phyloP scores from a whole-genome alignment of 2,888 invertebrate species.

The Drosophila anceps region DNA sequence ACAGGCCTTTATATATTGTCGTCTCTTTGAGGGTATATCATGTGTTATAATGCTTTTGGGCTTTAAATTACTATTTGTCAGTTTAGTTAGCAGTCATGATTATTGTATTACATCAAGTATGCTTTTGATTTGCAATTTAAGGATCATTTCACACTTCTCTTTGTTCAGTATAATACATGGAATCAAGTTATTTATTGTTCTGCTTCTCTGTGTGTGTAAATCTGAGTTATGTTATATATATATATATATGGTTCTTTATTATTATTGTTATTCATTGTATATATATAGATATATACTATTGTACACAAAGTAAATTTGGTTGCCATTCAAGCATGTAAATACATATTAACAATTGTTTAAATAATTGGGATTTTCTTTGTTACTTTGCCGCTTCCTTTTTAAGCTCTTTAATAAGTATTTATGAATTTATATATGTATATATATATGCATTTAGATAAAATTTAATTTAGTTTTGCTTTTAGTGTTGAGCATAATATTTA shows the following conservation, averaged over 20 bases:
- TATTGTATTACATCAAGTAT: conserved; percentile 44
- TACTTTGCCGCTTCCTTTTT: conserved; percentile 43
- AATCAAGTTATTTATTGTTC: neutral
- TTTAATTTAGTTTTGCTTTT: conserved; percentile 32
- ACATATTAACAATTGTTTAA: conserved; percentile 61
- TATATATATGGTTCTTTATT: conserved; percentile 10
- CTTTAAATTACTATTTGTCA: conserved; percentile 53
- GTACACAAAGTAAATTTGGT: conserved; percentile 47
- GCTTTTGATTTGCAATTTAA: conserved; percentile 34
- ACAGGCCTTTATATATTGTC: conserved; percentile 83
- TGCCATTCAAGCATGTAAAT: conserved; percentile 59
- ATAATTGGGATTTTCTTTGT: conserved; percentile 28
- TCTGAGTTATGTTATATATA: conserved; percentile 5
- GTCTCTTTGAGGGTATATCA: conserved; percentile 68
- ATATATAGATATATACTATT: conserved; percentile 22
- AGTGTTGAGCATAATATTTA: conserved; percentile 29
- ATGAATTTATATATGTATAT: conserved; percentile 30
- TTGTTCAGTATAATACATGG: conserved; percentile 17
- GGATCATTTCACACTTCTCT: conserved; percentile 14
- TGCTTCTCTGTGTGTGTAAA: conserved; percentile 10
- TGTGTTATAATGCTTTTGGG: conserved; percentile 41
- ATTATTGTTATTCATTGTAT: conserved; percentile 28
- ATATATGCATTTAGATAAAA: conserved; percentile 37
- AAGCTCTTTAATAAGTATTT: conserved; percentile 60
- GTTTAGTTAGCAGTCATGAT: conserved; percentile 71